phyloP scores from a whole-genome alignment of 2,888 invertebrate genomes.

The Scelioninae gen. 1 region DNA sequence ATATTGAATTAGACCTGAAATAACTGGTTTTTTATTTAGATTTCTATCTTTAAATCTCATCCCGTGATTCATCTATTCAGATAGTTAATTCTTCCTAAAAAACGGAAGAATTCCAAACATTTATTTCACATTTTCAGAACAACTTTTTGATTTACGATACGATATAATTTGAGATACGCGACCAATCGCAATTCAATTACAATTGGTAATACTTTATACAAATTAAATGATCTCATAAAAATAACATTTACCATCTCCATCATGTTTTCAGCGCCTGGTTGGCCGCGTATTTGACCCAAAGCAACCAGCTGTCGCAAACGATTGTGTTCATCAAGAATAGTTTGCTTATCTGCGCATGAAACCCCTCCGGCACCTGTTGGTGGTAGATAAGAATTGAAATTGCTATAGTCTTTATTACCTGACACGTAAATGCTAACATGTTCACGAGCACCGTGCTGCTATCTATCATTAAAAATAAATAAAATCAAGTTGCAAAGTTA shows the following conservation, averaged over 20 bases:
- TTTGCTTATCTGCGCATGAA: constrained; percentile 89
- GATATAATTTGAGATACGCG: no score
- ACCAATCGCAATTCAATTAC: no score
- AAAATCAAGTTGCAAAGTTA: constrained; percentile 37
- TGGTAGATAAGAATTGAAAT: constrained; percentile 66
- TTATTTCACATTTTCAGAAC: no score
- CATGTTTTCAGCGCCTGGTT: constrained; percentile 93
- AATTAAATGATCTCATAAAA: constrained; percentile 19
- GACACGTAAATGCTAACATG: constrained; percentile 48
- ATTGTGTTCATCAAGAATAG: constrained; percentile 93
- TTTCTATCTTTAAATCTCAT: neutral
- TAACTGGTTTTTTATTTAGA: no score
- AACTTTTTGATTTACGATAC: no score
- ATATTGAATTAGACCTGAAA: no score
- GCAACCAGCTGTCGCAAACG: constrained; percentile 91
- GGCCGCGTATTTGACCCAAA: constrained; percentile 90
- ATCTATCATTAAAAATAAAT: constrained; percentile 55
- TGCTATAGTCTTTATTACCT: constrained; percentile 51
- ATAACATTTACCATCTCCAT: constrained; percentile 89
- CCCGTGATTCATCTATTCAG: neutral
- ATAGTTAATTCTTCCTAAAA: no score
- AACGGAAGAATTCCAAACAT: no score
- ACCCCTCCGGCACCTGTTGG: constrained; percentile 88
- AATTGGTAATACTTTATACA: neutral
- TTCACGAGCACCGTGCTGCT: constrained; percentile 20